Conservation (phyloP, 2,797 vertebrate genomes). For the Lepus oiostolus region DNA sequence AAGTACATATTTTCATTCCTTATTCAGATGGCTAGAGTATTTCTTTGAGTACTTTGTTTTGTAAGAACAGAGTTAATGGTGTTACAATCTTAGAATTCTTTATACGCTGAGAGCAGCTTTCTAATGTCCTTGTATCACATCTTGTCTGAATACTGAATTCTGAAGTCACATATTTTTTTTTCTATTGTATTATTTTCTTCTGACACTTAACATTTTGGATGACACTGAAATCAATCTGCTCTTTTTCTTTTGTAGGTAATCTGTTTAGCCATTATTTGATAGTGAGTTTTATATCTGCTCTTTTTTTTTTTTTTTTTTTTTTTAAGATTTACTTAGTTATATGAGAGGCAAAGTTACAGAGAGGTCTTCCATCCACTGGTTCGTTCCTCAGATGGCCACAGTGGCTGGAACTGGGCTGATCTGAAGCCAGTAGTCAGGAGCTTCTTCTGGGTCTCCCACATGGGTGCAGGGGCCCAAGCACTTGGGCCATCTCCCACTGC, state of each 20-base stretch:
- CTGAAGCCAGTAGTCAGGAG: too few species aligned
- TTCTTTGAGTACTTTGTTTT: conserved; percentile 40
- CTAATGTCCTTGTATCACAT: neutral
- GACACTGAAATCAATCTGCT: neutral
- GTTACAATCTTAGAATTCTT: conserved; percentile 30
- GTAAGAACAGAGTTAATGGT: neutral
- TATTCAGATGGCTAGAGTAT: neutral
- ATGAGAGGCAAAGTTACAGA: too few species aligned
- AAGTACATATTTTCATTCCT: conserved; percentile 21
- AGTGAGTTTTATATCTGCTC: neutral
- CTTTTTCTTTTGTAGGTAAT: conserved; percentile 15
- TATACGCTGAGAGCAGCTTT: conserved; percentile 9
- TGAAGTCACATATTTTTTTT: conserved; percentile 14
- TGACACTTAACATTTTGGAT: neutral
- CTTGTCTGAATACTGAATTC: conserved; percentile 15
- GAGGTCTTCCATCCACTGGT: too few species aligned
- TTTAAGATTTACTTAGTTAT: too few species aligned
- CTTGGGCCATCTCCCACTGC: too few species aligned
- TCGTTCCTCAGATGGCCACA: too few species aligned
- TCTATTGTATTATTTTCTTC: neutral
- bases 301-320: neutral
- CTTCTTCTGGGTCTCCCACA: too few species aligned
- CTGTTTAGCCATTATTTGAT: neutral
- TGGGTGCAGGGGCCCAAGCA: too few species aligned
- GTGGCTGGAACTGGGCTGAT: too few species aligned